A percentile compares a stretch with the other conserved stretches of the same genome.
Evolutionary conservation across 2,113 vertebrate genomes (phyloP).

Genomic region (Spizaetus ornatus): DNA sequence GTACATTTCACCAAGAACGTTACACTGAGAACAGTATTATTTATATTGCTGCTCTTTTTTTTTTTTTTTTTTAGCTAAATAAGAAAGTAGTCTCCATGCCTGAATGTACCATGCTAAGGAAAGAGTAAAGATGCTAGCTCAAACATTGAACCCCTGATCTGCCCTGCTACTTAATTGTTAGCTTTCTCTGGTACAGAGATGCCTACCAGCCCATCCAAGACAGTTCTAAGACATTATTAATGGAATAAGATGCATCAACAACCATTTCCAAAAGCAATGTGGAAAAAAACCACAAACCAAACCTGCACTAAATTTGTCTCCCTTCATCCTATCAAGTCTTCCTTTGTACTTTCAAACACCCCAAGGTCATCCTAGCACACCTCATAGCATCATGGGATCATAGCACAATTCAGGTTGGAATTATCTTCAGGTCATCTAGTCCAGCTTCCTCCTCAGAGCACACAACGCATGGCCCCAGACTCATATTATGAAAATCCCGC

Average conservation of each 20-base stretch:
- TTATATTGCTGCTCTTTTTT: accelerated
- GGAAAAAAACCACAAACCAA: neutral
- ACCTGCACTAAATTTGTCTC: neutral
- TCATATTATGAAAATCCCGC: neutral
- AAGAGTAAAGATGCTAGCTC: neutral
- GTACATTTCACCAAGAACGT: neutral
- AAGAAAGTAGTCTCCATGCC: neutral
- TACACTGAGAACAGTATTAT: neutral
- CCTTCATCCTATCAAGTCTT: neutral
- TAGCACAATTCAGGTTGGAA: neutral
- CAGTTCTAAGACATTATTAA: neutral
- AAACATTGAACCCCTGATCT: neutral
- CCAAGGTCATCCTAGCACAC: neutral
- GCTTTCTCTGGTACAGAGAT: neutral
- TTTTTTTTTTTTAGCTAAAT: neutral
- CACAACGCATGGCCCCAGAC: accelerated
- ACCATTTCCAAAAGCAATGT: neutral
- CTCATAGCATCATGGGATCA: neutral
- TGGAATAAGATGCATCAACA: neutral
- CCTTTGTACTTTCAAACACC: neutral
- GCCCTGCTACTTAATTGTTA: neutral
- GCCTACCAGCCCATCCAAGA: neutral
- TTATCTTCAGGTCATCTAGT: neutral
- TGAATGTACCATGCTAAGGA: neutral
- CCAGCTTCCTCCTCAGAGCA: neutral